Percentiles rank a stretch among this genome's conserved stretches.
phyloP scores from a whole-genome alignment of 2,888 invertebrate species.

The Ephialtes manifestator region DNA sequence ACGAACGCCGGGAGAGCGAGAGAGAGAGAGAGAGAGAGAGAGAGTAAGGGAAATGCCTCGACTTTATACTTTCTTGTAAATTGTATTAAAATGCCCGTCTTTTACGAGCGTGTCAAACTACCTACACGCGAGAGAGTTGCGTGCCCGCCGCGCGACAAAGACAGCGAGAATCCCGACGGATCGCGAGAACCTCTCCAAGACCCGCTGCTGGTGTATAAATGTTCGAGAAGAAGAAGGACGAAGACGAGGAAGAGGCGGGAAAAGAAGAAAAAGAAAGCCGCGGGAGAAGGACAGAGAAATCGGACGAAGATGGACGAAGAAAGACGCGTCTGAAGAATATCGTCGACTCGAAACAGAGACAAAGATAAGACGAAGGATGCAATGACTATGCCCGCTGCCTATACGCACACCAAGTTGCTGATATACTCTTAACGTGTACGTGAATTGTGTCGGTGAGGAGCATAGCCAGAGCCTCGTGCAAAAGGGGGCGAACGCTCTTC shows the following conservation, averaged over 20 bases:
- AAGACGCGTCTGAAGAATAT: slow-evolving; percentile 17
- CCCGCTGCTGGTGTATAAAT: slow-evolving; percentile 49
- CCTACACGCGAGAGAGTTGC: slow-evolving; percentile 77
- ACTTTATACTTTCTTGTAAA: slow-evolving; percentile 85
- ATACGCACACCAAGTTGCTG: slow-evolving; percentile 42
- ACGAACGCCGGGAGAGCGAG: slow-evolving; percentile 13
- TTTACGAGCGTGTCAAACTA: slow-evolving; percentile 85
- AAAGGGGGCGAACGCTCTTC: background rate
- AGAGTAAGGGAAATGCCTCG: slow-evolving; percentile 45
- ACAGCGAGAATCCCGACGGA: slow-evolving; percentile 19
- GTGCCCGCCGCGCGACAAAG: slow-evolving; percentile 32
- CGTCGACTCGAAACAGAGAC: slow-evolving; percentile 23
- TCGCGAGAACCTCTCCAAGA: slow-evolving; percentile 30
- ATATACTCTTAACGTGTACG: slow-evolving; percentile 47
- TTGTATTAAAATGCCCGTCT: slow-evolving; percentile 85
- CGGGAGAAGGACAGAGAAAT: slow-evolving; percentile 43
- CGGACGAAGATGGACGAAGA: slow-evolving; percentile 26
- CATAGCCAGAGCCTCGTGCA: background rate
- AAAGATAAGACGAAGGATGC: slow-evolving; percentile 45
- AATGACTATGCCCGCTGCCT: slow-evolving; percentile 28
- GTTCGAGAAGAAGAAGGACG: slow-evolving; percentile 39
- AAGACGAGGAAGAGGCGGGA: slow-evolving; percentile 30
- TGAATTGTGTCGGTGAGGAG: slow-evolving; percentile 5
- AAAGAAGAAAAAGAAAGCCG: slow-evolving; percentile 35
- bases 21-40: background rate